Evolutionary conservation across 2,113 vertebrate species (phyloP), one percentile per base, ranked within the genome.

Genomic region (Nothoprocta pentlandii): DNA sequence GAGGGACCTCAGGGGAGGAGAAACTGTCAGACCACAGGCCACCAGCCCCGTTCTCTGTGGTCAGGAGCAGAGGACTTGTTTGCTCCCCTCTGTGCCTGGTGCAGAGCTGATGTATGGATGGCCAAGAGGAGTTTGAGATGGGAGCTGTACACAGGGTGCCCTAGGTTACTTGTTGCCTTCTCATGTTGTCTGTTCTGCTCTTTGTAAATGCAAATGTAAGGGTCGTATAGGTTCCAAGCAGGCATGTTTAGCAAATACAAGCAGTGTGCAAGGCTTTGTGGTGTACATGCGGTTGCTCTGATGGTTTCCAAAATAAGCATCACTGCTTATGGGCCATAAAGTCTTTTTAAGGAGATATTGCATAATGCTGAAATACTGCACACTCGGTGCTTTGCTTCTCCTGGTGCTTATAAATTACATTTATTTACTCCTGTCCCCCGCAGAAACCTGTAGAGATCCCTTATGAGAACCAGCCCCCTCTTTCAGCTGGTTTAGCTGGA

Each of bases 391-490:
- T 74, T 53, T 25, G 12, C 54, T 92, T 15, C 42, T 12, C 30
- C 1, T 13, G 15, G 26, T 44, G 32, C 70, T 56, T 87, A 34
- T 53, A 47, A 47, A 67, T 87, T 3, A 0, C 23, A 2, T 53
- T 66, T 28, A 0, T 54, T 59, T 9, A 58, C 47, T 90, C 66
- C 59, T 12, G 20, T 44, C 32, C 56, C 62, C 67, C 17, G 15
- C 53, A 85, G 54, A 71, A 85, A 39, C 59, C 26, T 44, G 0
- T 0, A 22, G 63, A 61, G n/a, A 56, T 70, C 0, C 0, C 64
- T 81, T 23, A 68, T 53, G 61, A 61, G 39, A 81, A 39, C 15
- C 34, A 32, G 56, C n/a, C 53, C 11, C 6, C 64, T 79, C 34
- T 46, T 42, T 91, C 36, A 32, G 30, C 34, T 68, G 78, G 47